Evolutionary conservation across 2,113 vertebrate species (phyloP).

Genomic region (Lethenteron reissneri): DNA sequence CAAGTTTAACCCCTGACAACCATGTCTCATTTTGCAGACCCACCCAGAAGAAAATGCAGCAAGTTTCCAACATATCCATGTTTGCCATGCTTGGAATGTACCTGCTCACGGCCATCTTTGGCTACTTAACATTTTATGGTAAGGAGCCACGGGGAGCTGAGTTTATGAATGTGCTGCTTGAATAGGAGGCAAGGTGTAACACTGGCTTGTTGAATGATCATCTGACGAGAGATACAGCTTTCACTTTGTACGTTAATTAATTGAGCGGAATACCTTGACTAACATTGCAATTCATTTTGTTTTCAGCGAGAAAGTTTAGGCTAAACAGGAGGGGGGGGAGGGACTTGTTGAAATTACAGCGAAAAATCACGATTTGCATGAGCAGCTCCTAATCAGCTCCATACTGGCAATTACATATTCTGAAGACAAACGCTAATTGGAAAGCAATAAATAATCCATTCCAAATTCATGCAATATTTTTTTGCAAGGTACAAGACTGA

Average conservation of each 20-base stretch:
- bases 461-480: too few species aligned
- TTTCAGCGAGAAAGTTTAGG: too few species aligned
- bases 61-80: slow-evolving; percentile 80
- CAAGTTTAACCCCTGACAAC: too few species aligned
- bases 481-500: too few species aligned
- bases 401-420: too few species aligned
- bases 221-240: not conserved
- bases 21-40: slow-evolving; percentile 29
- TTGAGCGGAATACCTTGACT: slow-evolving; percentile 11
- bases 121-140: slow-evolving; percentile 90
- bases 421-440: too few species aligned
- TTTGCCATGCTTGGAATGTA: slow-evolving; percentile 95
- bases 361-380: too few species aligned
- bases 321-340: too few species aligned
- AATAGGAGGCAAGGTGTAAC: not conserved
- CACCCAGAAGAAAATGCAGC: slow-evolving; percentile 73
- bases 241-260: slow-evolving; percentile 13
- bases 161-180: not conserved
- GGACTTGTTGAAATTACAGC: too few species aligned
- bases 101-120: slow-evolving; percentile 76
- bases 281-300: not conserved
- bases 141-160: slow-evolving; percentile 15
- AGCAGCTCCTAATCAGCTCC: too few species aligned
- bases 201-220: not conserved
- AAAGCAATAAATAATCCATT: too few species aligned